phyloP scores from a whole-genome alignment of 2,797 vertebrate species.

The Nyctibius grandis region DNA sequence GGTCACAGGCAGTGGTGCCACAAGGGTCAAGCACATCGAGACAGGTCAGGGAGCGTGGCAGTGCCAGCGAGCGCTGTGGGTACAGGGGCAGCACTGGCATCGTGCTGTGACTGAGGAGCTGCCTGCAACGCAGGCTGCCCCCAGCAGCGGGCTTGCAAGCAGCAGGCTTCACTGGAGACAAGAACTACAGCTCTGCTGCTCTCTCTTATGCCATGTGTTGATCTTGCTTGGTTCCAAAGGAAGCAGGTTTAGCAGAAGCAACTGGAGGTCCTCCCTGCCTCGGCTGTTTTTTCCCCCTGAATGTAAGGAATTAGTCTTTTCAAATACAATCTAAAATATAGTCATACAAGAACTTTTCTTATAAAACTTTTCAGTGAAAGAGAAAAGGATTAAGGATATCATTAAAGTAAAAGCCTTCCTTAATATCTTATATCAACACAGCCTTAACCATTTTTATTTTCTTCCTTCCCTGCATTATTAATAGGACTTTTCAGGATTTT shows the following conservation, averaged over 20 bases:
- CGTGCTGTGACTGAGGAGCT: rapidly evolving
- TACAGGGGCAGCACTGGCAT: rapidly evolving
- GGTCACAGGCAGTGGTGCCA: neutral
- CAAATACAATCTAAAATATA: neutral
- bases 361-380: neutral
- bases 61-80: rapidly evolving
- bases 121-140: rapidly evolving
- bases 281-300: rapidly evolving
- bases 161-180: neutral
- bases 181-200: neutral
- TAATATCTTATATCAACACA: neutral
- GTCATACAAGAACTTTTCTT: neutral
- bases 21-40: rapidly evolving
- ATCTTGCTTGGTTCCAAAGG: neutral
- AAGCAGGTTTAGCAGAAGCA: neutral
- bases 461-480: neutral
- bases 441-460: neutral
- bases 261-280: neutral
- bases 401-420: neutral
- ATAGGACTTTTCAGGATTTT: neutral
- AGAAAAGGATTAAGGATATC: neutral
- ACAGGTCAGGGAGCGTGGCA: rapidly evolving
- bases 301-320: neutral
- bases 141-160: neutral
- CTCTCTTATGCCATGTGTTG: rapidly evolving